Percentiles rank a stretch among this genome's conserved stretches.
Conservation (phyloP, 2,113 vertebrate species). For the Hippocampus guttulatus region DNA sequence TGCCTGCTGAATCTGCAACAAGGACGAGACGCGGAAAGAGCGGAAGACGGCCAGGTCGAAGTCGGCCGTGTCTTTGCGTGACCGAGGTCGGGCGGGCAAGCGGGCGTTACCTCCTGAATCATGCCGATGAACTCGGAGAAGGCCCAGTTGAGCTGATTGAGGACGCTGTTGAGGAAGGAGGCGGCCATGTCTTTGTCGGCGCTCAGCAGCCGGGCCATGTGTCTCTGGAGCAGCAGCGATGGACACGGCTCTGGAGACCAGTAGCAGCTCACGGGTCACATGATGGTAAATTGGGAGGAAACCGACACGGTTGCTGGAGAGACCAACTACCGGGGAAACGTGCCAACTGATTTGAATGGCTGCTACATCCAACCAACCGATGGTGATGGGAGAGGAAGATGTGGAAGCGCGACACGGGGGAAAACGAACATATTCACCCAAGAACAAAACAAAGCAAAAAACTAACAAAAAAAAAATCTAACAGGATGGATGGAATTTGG, state of each 20-base stretch:
- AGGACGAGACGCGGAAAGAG: not conserved
- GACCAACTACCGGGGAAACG: too few relatives aligned
- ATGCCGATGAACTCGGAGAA: conserved; percentile 99
- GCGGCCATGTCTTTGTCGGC: conserved; percentile 88
- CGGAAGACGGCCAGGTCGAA: not conserved
- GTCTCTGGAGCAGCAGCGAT: conserved; percentile 88
- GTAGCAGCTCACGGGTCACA: conserved; percentile 9
- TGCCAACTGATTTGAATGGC: too few relatives aligned
- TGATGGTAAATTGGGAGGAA: too few relatives aligned
- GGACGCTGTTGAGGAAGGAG: conserved; percentile 97
- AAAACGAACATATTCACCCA: not conserved
- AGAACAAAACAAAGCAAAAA: not conserved
- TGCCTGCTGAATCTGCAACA: conserved; percentile 91
- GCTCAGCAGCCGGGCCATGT: conserved; percentile 91
- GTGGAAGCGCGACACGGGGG: too few relatives aligned
- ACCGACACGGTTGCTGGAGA: too few relatives aligned
- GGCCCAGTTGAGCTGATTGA: conserved; percentile 99
- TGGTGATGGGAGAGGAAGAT: not conserved
- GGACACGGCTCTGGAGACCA: conserved; percentile 88
- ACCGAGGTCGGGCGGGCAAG: not conserved
- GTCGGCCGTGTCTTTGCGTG: not conserved
- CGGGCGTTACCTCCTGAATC: conserved; percentile 89
- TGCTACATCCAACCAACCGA: not conserved
- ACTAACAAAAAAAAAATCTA: too few relatives aligned
- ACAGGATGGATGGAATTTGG: too few relatives aligned